Base-by-base conservation (phyloP, 2,113 vertebrate species). In the Thalassarche chlororhynchos region DNA sequence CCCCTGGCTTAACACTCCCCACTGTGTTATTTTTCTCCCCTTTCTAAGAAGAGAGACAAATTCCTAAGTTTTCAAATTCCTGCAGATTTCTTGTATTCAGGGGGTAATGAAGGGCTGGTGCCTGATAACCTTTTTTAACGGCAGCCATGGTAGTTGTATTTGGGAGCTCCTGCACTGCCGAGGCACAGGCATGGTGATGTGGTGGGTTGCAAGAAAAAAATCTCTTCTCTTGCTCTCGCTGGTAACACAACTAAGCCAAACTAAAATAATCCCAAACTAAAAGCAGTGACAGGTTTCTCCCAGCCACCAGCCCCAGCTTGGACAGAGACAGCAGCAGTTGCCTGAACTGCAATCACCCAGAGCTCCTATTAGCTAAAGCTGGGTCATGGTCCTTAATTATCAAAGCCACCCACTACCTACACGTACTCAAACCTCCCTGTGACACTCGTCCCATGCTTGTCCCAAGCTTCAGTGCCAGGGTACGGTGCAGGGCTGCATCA, bases 121-220 rank as follows among this genome's bases (percentile, higher is more conserved):
- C n/a, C 47, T 58, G 55, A 71, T 4, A 6, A 14, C 4, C 47
- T 64, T 18, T 15, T 31, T 8, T 7, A 71, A 66, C 8, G 44
- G 34, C 12, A 66, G n/a, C 24, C 14, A 3, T 3, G 0, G 57
- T 4, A 38, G 32, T 2, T 82, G 44, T n/a, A 14, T 46, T 24
- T 52, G 51, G 57, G 61, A 94, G n/a, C 55, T 80, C 57, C 20
- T 1, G 4, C 13, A 2, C 34, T 51, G 47, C 17, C 0, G 0
- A 46, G 52, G 47, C 26, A 61, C 23, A 61, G 64, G 29, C 15
- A 23, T 0, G 1, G 17, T 20, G 65, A 70, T 5, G 8, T 46
- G 38, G 34, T 31, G 36, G 34, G 4, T 2, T 66, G 61, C 46
- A 58, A 79, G 49, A 57, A 77, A 55, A 40, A 20, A 8, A 26